These are phyloP conservation scores for Cataglyphis cursor DNA, from an alignment of 2,888 invertebrate genomes.

Conservation along the genomic window DNA sequence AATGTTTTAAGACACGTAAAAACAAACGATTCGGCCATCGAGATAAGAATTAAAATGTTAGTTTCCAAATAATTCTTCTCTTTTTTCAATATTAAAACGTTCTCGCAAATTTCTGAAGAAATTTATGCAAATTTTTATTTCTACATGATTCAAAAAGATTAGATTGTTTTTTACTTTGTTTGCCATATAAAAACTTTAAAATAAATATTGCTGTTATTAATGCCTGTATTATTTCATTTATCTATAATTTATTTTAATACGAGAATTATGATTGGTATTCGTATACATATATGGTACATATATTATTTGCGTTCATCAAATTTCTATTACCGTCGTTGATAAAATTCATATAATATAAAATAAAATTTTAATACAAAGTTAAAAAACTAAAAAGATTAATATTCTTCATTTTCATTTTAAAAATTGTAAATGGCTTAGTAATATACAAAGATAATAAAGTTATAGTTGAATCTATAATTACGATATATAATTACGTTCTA, in stretches of 20 bases:
- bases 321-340: background rate
- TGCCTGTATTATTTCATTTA: background rate
- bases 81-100: background rate
- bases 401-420: background rate
- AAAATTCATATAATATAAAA: slow-evolving; percentile 2
- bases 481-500: background rate
- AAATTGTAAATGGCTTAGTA: background rate
- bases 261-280: background rate
- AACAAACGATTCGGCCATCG: background rate
- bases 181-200: background rate
- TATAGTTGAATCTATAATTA: background rate
- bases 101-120: background rate
- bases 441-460: background rate
- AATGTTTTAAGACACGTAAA: background rate
- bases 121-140: background rate
- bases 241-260: background rate
- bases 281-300: background rate
- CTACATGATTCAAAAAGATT: background rate
- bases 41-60: background rate
- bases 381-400: background rate
- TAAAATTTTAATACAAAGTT: background rate
- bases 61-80: background rate
- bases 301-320: background rate
- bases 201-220: background rate
- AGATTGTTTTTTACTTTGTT: background rate